Conservation (phyloP, 2,888 invertebrate genomes). For the Pteria penguin region DNA sequence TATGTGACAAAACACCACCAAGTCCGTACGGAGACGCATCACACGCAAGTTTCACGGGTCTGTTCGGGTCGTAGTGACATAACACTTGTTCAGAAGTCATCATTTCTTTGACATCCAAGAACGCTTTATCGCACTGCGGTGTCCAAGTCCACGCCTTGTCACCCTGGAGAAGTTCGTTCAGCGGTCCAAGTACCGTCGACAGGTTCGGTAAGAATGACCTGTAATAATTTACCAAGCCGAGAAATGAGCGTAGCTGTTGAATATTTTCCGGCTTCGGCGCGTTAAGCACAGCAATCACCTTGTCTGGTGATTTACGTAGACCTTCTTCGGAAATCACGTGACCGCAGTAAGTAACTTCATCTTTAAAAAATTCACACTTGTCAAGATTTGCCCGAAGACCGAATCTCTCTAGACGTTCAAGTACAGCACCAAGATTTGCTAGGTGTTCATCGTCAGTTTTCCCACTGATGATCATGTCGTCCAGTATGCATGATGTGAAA, state of each 20-base stretch:
- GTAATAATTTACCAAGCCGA: conserved; percentile 30
- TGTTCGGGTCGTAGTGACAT: conserved; percentile 71
- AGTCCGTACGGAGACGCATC: conserved; percentile 78
- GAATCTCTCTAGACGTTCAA: neutral
- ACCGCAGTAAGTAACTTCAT: neutral
- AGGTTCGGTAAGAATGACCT: conserved; percentile 22
- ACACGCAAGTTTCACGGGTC: conserved; percentile 71
- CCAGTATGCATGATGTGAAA: neutral
- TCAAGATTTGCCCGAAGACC: no score
- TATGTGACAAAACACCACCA: conserved; percentile 68
- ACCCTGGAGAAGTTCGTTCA: conserved; percentile 54
- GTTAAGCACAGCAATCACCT: conserved; percentile 10
- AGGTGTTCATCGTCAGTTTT: no score
- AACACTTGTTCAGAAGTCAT: conserved; percentile 60
- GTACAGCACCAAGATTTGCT: neutral
- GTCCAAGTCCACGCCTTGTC: conserved; percentile 49
- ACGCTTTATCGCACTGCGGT: conserved; percentile 47
- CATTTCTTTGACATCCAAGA: conserved; percentile 55
- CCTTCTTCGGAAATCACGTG: neutral
- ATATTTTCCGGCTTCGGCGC: conserved; percentile 25
- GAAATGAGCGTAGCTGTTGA: conserved; percentile 15
- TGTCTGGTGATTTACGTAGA: conserved; percentile 17
- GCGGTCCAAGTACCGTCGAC: conserved; percentile 41
- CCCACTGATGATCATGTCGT: neutral
- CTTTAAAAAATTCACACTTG: neutral